Conservation (phyloP, 2,888 invertebrate species). For the Philaethria dido region DNA sequence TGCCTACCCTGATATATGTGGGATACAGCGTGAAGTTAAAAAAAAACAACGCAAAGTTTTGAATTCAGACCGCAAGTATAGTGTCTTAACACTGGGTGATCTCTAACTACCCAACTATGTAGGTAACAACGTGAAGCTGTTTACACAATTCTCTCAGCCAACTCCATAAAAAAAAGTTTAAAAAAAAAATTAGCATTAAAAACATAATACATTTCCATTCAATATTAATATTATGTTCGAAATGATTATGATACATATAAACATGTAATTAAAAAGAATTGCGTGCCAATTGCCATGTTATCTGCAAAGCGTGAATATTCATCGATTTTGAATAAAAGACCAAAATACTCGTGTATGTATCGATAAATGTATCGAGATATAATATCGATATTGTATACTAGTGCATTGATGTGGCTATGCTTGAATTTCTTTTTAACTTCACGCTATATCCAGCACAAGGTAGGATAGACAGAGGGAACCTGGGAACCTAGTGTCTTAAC, state of each 20-base stretch:
- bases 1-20: too few relatives aligned
- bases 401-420: neutral
- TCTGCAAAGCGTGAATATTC: slow-evolving; percentile 3
- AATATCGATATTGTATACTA: slow-evolving; percentile 1
- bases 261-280: slow-evolving; percentile 16
- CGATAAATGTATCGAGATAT: slow-evolving; percentile 5
- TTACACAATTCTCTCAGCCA: too few relatives aligned
- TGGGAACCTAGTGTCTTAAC: too few relatives aligned
- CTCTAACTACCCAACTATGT: too few relatives aligned
- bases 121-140: too few relatives aligned
- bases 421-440: neutral
- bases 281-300: slow-evolving; percentile 18
- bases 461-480: too few relatives aligned
- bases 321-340: slow-evolving; percentile 12
- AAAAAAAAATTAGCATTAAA: too few relatives aligned
- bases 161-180: too few relatives aligned
- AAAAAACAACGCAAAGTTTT: too few relatives aligned
- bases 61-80: too few relatives aligned
- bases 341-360: slow-evolving; percentile 5
- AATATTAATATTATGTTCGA: neutral
- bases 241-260: neutral
- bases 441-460: neutral
- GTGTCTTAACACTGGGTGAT: too few relatives aligned
- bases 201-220: neutral
- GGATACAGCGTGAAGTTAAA: too few relatives aligned